Conservation (phyloP, 30 jellyfish, hydroid and myxozoan species). For the Sanderia malayensis region DNA sequence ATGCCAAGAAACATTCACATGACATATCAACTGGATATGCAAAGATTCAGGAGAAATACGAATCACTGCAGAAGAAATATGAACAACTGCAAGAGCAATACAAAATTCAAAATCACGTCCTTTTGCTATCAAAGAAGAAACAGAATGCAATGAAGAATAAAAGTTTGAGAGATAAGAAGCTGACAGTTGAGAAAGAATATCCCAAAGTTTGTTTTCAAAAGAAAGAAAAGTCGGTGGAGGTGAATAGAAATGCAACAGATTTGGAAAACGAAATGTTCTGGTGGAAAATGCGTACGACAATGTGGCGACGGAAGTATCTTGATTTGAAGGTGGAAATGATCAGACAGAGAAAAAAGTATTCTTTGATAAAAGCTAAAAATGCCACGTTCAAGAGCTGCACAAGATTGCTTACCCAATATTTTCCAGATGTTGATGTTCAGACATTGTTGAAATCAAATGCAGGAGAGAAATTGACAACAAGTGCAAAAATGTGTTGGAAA, state of each 20-base stretch:
- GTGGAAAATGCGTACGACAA: conserved; percentile 63
- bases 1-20: neutral
- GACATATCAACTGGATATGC: conserved; percentile 33
- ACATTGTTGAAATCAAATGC: conserved; percentile 30
- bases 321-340: conserved; percentile 35
- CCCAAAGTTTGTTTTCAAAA: neutral
- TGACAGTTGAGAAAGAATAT: neutral
- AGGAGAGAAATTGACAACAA: conserved; percentile 22
- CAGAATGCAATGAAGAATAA: neutral
- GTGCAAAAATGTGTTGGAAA: conserved; percentile 65
- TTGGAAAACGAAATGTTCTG: conserved; percentile 37
- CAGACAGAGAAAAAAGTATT: conserved; percentile 1
- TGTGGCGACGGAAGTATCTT: conserved; percentile 57
- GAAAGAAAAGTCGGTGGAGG: neutral
- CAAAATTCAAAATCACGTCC: conserved; percentile 37
- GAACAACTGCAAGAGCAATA: conserved; percentile 27
- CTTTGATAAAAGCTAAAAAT: conserved; percentile 7
- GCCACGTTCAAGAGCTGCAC: conserved; percentile 52
- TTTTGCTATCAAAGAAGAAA: conserved; percentile 44
- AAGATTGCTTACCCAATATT: conserved; percentile 31
- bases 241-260: conserved; percentile 4
- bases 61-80: conserved; percentile 40
- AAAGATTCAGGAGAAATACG: conserved; percentile 45
- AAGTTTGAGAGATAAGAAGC: neutral
- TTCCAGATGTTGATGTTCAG: conserved; percentile 42